Evolutionary conservation across 35 echinoderm and acorn worm genomes (phyloP), one percentile per base, ranked within the genome.

Genomic region (Ophioderma brevispina): DNA sequence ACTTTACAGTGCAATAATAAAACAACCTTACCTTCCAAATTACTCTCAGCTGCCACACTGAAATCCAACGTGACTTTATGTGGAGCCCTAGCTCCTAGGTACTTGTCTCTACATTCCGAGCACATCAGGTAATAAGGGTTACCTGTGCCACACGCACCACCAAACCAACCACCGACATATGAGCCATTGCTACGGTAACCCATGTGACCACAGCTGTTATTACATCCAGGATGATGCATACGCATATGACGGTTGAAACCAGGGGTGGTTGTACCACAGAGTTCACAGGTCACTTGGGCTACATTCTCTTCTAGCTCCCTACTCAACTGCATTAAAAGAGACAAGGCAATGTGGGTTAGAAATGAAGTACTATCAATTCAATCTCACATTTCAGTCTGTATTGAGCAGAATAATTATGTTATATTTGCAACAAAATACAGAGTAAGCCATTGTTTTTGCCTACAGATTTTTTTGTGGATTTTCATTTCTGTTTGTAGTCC

Each of bases 111-210:
- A 55, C 96, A 98, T 30, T 94, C 77, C 2, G 32, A 63, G 76
- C 96, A 98, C 93, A 98, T 94, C 77, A 98, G 76, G 80, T 98
- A 98, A 78, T 98, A 98, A 0, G 96, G 96, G 37, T 87, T 92
- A 30, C 96, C 96, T 2, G 90, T 98, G 36, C 97, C 97, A 38
- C 97, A 95, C 1, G 94, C 93, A 13, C 93, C 97, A 42, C 94
- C 94, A 34, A 99, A 95, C 93, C 97, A 99, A 8, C 96, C 96
- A 50, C 89, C 96, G 25, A 99, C 97, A 38, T 95, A 95, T 33
- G 85, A 85, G 35, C 97, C 97, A 46, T 99, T 94, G 64, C 94
- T 95, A 80, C 97, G 93, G 85, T 95, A 95, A 50, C 97, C 97
- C 80, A 90, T 94, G 90, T 94, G 94, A 63, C 97, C 97, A 81